Percentiles rank a stretch among this genome's conserved stretches.
Evolutionary conservation across 2,888 invertebrate genomes (phyloP).

Genomic region (Cotesia congregata): DNA sequence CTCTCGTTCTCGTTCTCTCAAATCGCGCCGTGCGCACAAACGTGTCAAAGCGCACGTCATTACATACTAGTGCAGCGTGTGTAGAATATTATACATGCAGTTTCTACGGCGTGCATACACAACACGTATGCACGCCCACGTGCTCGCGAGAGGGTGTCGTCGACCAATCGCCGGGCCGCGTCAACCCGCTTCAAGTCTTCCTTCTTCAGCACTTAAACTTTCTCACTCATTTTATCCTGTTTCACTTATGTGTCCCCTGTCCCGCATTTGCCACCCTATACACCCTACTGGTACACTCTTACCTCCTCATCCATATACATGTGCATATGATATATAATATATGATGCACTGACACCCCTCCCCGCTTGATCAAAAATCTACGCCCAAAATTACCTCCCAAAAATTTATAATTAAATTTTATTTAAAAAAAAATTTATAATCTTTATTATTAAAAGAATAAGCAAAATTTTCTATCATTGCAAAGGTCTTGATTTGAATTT

Average conservation of each 20-base stretch:
- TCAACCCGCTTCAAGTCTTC: slow-evolving; percentile 54
- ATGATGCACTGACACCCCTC: not conserved
- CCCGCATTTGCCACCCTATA: not conserved
- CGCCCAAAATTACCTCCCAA: not conserved
- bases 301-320: slow-evolving; percentile 12
- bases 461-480: too few relatives aligned
- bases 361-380: not conserved
- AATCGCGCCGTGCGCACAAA: slow-evolving; percentile 34
- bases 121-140: slow-evolving; percentile 64
- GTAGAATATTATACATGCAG: not conserved
- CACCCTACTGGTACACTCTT: slow-evolving; percentile 19
- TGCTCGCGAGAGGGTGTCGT: slow-evolving; percentile 60
- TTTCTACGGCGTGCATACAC: slow-evolving; percentile 47
- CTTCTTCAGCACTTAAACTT: slow-evolving; percentile 38
- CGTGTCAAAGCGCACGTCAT: slow-evolving; percentile 36
- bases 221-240: slow-evolving; percentile 36
- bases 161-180: slow-evolving; percentile 65
- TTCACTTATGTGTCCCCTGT: not conserved
- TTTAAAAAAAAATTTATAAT: too few relatives aligned
- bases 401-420: too few relatives aligned
- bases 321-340: not conserved
- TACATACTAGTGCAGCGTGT: slow-evolving; percentile 15
- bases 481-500: too few relatives aligned
- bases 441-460: too few relatives aligned
- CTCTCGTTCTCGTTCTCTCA: slow-evolving; percentile 36